Evolutionary conservation across 2,797 vertebrate genomes (phyloP), one percentile per base, ranked within the genome.

Genomic region (Megaceryle alcyon): DNA sequence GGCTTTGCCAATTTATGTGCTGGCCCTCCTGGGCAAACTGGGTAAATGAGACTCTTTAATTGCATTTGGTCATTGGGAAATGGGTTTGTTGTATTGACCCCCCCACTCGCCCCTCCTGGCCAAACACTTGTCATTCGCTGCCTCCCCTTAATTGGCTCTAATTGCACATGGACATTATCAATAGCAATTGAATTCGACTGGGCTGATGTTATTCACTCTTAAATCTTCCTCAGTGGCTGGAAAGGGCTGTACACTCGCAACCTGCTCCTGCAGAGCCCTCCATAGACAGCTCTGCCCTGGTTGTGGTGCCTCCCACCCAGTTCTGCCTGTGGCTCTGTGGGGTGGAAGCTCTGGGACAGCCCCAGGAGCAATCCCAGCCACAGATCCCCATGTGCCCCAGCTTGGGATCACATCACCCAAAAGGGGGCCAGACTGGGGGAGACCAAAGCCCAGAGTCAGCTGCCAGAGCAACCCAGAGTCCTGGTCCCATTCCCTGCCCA

Each of bases 41-140:
- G 98, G 97, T 90, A 95, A 97, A 97, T 94, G 97, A 75, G 96
- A 95, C 77, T 57, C 54, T 65, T 94, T 99, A 99, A 99, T 99
- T 96, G 86, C 94, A 98, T 99, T 99, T 99, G 93, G 96, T 98
- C 98, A 97, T 98, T 98, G 98, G 98, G 97, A 97, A 99, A 99
- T 99, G 97, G 96, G 97, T 98, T 99, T 99, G 98, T 98, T 93
- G 97, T 92, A 96, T 97, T 98, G 98, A 98, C 98, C 87, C 63
- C 92, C 76, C 48, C 14, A 12, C 10, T 8, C 20, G 6, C 66
- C 17, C 86, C 94, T 83, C 49, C 96, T 95, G 98, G 98, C 98
- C 98, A 98, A 97, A 97, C 96, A 94, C 98, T 98, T 96, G 91
- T 98, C 98, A 97, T 95, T 98, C 96, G 97, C 97, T 98, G 98